A percentile compares a stretch with the other conserved stretches of the same genome.
Evolutionary conservation across 2,797 vertebrate species (phyloP).

Genomic region (Myripristis jacobus): DNA sequence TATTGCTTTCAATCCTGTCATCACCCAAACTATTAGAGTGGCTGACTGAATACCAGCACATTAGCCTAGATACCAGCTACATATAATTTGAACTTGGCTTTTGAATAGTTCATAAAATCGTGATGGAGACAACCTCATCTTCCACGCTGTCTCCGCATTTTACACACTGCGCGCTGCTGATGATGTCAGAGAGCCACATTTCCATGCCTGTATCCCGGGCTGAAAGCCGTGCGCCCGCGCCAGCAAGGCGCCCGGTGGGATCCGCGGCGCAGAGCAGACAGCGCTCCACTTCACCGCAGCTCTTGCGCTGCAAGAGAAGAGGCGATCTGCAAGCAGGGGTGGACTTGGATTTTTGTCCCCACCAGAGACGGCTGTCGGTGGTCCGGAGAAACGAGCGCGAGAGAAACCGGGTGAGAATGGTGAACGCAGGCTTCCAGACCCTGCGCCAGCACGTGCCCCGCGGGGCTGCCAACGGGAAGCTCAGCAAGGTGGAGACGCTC

Average conservation of each 20-base stretch:
- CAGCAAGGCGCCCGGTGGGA: neutral
- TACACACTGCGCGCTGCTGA: conserved; percentile 1
- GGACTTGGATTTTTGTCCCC: conserved; percentile 43
- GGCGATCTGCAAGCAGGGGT: conserved; percentile 65
- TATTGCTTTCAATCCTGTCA: conserved; percentile 3
- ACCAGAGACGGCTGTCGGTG: conserved; percentile 73
- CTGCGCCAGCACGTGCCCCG: conserved; percentile 88
- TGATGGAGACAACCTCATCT: conserved; percentile 5
- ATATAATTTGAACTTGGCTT: neutral
- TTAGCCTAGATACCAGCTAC: neutral
- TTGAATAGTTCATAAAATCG: neutral
- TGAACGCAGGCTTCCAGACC: conserved; percentile 89
- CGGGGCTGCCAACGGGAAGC: conserved; percentile 86
- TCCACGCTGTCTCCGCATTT: neutral
- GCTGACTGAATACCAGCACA: neutral
- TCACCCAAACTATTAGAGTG: neutral
- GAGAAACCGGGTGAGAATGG: conserved; percentile 87
- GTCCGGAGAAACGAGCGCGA: conserved; percentile 88
- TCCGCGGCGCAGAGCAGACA: conserved; percentile 58
- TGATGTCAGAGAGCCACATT: conserved; percentile 1
- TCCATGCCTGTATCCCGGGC: neutral
- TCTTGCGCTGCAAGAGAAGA: conserved; percentile 84
- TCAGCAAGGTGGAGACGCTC: conserved; percentile 91
- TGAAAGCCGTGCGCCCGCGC: neutral
- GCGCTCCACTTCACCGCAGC: conserved; percentile 78